A percentile compares a stretch with the other conserved stretches of the same genome.
phyloP scores from a whole-genome alignment of 2,888 invertebrate species.

The Eretmocerus hayati region DNA sequence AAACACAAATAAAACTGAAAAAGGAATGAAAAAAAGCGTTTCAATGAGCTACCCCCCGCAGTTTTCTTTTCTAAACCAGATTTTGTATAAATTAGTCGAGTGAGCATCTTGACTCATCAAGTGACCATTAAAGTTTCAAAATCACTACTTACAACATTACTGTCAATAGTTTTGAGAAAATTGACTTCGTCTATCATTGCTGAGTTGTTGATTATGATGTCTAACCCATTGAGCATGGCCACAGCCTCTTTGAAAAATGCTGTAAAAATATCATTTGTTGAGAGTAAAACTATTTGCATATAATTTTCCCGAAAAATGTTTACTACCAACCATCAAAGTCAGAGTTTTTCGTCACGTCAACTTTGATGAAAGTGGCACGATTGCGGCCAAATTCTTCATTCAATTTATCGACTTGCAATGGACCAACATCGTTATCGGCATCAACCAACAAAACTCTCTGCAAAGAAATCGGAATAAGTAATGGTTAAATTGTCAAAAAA shows the following conservation, averaged over 20 bases:
- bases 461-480: too few relatives aligned
- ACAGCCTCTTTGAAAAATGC: conserved; percentile 48
- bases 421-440: conserved; percentile 27
- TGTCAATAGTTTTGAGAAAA: conserved; percentile 35
- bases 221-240: conserved; percentile 46
- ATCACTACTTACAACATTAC: conserved; percentile 38
- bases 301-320: too few relatives aligned
- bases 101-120: too few relatives aligned
- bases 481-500: background rate
- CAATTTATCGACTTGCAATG: conserved; percentile 28
- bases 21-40: too few relatives aligned
- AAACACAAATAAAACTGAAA: too few relatives aligned
- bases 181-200: conserved; percentile 37
- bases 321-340: conserved; percentile 38
- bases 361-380: conserved; percentile 33
- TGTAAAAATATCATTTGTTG: conserved; percentile 26
- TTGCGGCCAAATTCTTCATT: conserved; percentile 38
- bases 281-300: background rate
- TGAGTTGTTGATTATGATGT: conserved; percentile 50
- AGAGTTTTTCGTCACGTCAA: conserved; percentile 36
- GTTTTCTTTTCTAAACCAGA: background rate
- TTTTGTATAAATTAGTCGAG: background rate
- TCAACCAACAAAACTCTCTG: conserved; percentile 37
- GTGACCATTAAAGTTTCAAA: too few relatives aligned
- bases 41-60: background rate